Evolutionary conservation across 2,797 vertebrate species (phyloP), one percentile per base, ranked within the genome.

Genomic region (Typhlichthys subterraneus): DNA sequence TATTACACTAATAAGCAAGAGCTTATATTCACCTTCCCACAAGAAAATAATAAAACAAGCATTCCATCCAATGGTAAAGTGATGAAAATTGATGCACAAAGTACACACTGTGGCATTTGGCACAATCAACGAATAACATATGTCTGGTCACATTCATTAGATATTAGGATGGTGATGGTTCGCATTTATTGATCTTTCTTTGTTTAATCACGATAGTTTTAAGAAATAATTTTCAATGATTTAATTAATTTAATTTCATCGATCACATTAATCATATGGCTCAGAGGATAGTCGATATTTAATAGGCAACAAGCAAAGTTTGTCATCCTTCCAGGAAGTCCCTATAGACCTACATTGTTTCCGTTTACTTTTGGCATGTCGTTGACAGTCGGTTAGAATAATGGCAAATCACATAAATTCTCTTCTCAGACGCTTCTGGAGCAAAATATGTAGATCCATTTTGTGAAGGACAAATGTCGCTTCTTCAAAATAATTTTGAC

Each of bases 401-500:
- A 64, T 61, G 65, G 67, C 73, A 70, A 83, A 61, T 75, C 74
- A 83, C 73, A 80, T 46, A 9, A 61, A 73, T 69, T 67, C 76
- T 73, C 77, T 51, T 67, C 63, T 75, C 59, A 70, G 72, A 81
- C 45, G 56, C 76, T 78, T 70, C 59, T 72, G 73, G 47, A 58
- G 13, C 31, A 48, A 31, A 29, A 42, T 73, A 82, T 69, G 77
- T 61, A 68, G 78, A 66, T 71, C 23, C 23, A 4, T 29, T 3
- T 29, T 29, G 23, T 61, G 68, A 56, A 55, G 52, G 54, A 57
- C 72, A 87, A 83, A 77, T 80, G 75, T 61, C 38, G 38, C 38
- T 53, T 76, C 82, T 83, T 92, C 83, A 87, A 87, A 88, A 83
- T 79, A 79, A 84, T 81, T 85, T 29, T 80, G 71, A 76, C 78